Percentiles rank a stretch among this genome's conserved stretches.
Evolutionary conservation across 64 coral and sea anemone species (phyloP).

Genomic region (Exaiptasia diaphana): DNA sequence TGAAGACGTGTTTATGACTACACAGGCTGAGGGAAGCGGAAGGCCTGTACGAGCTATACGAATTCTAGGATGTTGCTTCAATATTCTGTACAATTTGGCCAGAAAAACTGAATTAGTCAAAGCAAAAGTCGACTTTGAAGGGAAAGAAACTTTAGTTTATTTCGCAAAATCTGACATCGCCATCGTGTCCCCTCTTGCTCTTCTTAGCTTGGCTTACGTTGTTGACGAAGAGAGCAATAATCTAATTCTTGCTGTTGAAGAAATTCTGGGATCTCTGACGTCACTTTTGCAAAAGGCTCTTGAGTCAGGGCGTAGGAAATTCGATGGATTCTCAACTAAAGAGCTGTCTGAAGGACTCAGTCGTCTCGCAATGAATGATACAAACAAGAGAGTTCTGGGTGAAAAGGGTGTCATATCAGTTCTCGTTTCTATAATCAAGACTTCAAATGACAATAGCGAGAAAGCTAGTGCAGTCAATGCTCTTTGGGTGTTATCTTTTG

Average conservation of each 20-base stretch:
- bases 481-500: conserved; percentile 63
- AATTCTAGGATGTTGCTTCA: conserved; percentile 21
- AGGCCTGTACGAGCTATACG: conserved; percentile 28
- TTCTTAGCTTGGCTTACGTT: conserved; percentile 38
- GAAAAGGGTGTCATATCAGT: conserved; percentile 45
- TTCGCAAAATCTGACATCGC: conserved; percentile 37
- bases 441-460: conserved; percentile 29
- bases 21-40: no score
- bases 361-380: neutral
- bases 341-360: conserved; percentile 29
- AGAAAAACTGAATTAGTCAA: conserved; percentile 19
- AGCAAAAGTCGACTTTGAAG: neutral
- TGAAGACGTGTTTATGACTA: no score
- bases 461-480: conserved; percentile 25
- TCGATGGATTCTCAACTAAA: conserved; percentile 34
- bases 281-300: conserved; percentile 19
- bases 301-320: conserved; percentile 4
- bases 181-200: conserved; percentile 9
- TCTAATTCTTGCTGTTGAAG: conserved; percentile 21
- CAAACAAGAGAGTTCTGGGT: conserved; percentile 51
- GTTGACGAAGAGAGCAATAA: conserved; percentile 23
- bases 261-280: conserved; percentile 10
- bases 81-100: conserved; percentile 18
- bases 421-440: conserved; percentile 47
- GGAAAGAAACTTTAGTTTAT: conserved; percentile 20